These are phyloP conservation scores for Zophobas atratus DNA, from an alignment of 1,140 invertebrate species.

Conservation along the genomic window DNA sequence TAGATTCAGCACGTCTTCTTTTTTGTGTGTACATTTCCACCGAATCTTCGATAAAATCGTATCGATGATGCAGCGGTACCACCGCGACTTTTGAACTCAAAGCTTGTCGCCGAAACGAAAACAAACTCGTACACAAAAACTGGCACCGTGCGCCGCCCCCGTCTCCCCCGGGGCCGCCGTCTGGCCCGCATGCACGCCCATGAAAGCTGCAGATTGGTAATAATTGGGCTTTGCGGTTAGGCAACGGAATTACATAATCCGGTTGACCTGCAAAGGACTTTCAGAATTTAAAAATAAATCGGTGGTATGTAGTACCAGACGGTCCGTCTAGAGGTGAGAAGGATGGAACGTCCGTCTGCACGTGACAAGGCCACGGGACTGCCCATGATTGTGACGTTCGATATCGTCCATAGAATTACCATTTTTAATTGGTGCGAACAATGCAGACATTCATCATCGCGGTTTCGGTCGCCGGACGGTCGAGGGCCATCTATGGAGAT, in stretches of 20 bases:
- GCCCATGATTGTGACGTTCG: conserved; percentile 38
- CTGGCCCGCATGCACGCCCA: conserved; percentile 2
- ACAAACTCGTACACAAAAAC: too few species aligned
- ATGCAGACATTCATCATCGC: conserved; percentile 2
- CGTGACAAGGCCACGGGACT: conserved; percentile 52
- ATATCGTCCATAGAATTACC: conserved; percentile 34
- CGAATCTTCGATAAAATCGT: too few species aligned
- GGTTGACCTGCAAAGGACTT: conserved; percentile 48
- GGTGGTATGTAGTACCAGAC: conserved; percentile 49
- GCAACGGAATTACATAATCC: conserved; percentile 49
- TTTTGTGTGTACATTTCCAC: too few species aligned
- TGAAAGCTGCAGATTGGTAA: conserved; percentile 13
- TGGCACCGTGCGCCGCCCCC: too few species aligned
- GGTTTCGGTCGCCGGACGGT: background rate
- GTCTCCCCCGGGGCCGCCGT: background rate
- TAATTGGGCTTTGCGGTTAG: conserved; percentile 43
- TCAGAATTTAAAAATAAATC: conserved; percentile 50
- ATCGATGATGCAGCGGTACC: too few species aligned
- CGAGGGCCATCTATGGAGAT: too few species aligned
- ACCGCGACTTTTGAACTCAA: too few species aligned
- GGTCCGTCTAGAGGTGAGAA: conserved; percentile 54
- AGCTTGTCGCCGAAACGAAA: too few species aligned
- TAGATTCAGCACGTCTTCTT: too few species aligned
- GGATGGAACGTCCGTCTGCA: conserved; percentile 53
- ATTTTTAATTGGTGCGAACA: conserved; percentile 19